Base-by-base conservation (phyloP, 2,888 invertebrate genomes). In the Schizotus pectinicornis region DNA sequence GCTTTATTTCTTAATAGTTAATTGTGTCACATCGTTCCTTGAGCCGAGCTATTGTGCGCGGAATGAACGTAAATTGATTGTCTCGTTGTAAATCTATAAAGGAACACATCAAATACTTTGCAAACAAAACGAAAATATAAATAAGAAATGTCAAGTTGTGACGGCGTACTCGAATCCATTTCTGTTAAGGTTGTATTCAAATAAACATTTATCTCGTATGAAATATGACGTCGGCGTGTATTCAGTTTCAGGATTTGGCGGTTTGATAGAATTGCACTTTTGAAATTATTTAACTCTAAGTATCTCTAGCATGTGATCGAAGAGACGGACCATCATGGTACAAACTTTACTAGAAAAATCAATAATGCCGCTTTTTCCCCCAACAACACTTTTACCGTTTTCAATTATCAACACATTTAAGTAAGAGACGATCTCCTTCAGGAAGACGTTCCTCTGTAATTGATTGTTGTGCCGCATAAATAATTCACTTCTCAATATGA, bases 121-220 rank as follows among this genome's bases (percentile, higher is more conserved):
- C 56, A 43, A 51, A 49, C 56, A 51, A 45, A 46, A 42, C 45
- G 51, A 50, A 56, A 56, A 51, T 59, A 55, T 59, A 59, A 59
- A 59, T 59, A 59, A 59, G 55, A 59, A 45, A 56, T 50, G 59
- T 59, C 59, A 59, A 55, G 59, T 51, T 55, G 46, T 55, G 59
- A 59, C 56, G 50, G 56, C 50, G 56, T 56, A 56, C 55, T 59
- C 42, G 55, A 59, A 59, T 59, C 55, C 59, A 59, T 59, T 59
- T 51, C 37, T 47, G 51, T 47, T 59, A 51, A 55, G 51, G 59
- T 37, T 55, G 51, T 59, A 55, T 59, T 59, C 59, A 59, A 59
- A 59, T 55, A 59, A 55, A 51, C 59, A 54, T 59, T 59, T 48
- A 54, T 59, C 59, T 51, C 41, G 41, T 47, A 47, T 59, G 55